Conservation (phyloP, 2,113 vertebrate genomes). For the Todiramphus saurophagus region DNA sequence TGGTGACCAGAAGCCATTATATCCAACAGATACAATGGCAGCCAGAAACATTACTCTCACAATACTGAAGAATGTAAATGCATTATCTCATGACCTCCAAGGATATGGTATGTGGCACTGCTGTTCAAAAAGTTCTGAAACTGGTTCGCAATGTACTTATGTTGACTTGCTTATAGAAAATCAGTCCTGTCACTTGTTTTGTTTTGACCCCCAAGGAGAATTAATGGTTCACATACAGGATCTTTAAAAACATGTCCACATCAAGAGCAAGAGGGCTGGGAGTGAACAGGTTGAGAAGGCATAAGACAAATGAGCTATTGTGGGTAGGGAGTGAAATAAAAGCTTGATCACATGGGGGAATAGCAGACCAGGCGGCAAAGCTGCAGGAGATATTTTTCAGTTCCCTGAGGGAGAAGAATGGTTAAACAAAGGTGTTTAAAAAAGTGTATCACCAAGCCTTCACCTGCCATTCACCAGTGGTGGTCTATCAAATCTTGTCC, state of each 20-base stretch:
- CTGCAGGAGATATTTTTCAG: not conserved
- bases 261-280: not conserved
- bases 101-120: constrained; percentile 52
- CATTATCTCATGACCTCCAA: constrained; percentile 74
- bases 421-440: not conserved
- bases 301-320: not conserved
- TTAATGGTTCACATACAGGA: not conserved
- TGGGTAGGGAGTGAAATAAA: not conserved
- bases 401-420: not conserved
- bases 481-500: not conserved
- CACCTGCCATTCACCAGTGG: not conserved
- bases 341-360: not conserved
- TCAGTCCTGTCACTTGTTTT: constrained; percentile 46
- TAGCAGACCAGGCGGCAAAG: not conserved
- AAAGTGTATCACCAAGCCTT: not conserved
- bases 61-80: constrained; percentile 52
- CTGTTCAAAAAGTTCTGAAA: constrained; percentile 66
- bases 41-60: constrained; percentile 62
- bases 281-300: not conserved
- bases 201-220: constrained; percentile 55
- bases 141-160: constrained; percentile 44
- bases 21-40: constrained; percentile 68
- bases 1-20: constrained; percentile 71
- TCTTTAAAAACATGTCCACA: constrained; percentile 12
- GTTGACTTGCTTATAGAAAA: constrained; percentile 39